These are phyloP conservation scores for Perccottus glenii DNA, from an alignment of 2,113 vertebrate species.

Conservation along the genomic window DNA sequence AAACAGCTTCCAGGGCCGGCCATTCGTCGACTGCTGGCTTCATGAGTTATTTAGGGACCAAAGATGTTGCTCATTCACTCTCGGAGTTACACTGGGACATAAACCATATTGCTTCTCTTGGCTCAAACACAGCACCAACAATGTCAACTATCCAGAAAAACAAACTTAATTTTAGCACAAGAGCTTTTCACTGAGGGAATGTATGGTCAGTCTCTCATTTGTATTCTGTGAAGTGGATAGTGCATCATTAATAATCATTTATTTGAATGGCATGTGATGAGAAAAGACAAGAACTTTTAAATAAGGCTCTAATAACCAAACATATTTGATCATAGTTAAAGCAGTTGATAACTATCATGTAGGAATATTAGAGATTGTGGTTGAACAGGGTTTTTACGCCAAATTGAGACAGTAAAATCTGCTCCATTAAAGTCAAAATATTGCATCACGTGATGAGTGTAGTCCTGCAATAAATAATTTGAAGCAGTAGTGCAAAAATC, in stretches of 20 bases:
- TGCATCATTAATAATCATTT: background rate
- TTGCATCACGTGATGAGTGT: too few species aligned
- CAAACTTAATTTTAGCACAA: background rate
- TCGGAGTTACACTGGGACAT: conserved; percentile 30
- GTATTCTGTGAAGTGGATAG: background rate
- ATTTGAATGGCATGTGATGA: background rate
- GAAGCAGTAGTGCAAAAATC: too few species aligned
- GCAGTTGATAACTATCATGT: too few species aligned
- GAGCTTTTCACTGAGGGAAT: conserved; percentile 2
- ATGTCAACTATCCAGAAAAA: conserved; percentile 20
- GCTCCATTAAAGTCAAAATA: too few species aligned
- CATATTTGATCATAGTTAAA: too few species aligned
- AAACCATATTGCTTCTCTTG: conserved; percentile 45
- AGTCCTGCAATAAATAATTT: too few species aligned
- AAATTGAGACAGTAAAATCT: too few species aligned
- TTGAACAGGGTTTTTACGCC: too few species aligned
- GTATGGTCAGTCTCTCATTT: background rate
- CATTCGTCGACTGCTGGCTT: conserved; percentile 27
- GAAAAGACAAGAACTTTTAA: too few species aligned
- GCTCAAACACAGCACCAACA: conserved; percentile 21
- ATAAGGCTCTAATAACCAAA: too few species aligned
- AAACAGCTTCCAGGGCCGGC: conserved; percentile 11
- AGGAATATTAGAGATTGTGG: too few species aligned
- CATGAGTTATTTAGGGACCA: conserved; percentile 31
- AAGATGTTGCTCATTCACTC: conserved; percentile 42